Evolutionary conservation across 2,113 vertebrate genomes (phyloP).

Genomic region (Daphoenositta chrysoptera): DNA sequence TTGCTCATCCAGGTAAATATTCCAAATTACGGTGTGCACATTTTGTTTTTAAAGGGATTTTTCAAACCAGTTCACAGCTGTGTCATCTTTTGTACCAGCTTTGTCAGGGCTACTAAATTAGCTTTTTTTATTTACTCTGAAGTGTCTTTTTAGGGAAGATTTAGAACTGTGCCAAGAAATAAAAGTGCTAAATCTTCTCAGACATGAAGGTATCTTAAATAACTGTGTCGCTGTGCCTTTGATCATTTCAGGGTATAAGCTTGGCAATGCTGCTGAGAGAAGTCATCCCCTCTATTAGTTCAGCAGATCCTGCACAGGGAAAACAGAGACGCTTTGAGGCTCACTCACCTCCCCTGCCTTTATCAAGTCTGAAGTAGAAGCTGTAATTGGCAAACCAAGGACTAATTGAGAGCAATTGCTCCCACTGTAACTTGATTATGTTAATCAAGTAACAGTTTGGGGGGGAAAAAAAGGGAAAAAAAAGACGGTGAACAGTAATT

Average conservation of each 20-base stretch:
- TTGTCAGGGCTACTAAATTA: not conserved
- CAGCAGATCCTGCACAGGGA: not conserved
- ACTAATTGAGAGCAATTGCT: constrained; percentile 1
- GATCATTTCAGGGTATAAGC: not conserved
- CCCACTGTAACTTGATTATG: not conserved
- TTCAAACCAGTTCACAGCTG: not conserved
- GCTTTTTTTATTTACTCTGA: not conserved
- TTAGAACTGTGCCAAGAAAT: not conserved
- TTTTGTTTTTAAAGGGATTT: not conserved
- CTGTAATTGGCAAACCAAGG: not conserved
- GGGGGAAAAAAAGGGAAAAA: not conserved
- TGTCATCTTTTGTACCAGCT: not conserved
- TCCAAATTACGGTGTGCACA: fast-evolving
- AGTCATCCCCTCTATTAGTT: not conserved
- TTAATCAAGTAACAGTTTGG: not conserved
- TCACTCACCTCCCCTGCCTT: not conserved
- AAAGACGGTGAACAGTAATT: not conserved
- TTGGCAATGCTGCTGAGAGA: not conserved
- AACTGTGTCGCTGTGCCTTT: not conserved
- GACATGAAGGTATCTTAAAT: not conserved
- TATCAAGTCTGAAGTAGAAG: not conserved
- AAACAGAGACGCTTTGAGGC: not conserved
- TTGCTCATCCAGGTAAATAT: not conserved
- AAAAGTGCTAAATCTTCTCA: not conserved
- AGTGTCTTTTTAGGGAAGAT: not conserved